Base-by-base conservation (phyloP, 1,140 invertebrate species). In the Drosophila ogumai region DNA sequence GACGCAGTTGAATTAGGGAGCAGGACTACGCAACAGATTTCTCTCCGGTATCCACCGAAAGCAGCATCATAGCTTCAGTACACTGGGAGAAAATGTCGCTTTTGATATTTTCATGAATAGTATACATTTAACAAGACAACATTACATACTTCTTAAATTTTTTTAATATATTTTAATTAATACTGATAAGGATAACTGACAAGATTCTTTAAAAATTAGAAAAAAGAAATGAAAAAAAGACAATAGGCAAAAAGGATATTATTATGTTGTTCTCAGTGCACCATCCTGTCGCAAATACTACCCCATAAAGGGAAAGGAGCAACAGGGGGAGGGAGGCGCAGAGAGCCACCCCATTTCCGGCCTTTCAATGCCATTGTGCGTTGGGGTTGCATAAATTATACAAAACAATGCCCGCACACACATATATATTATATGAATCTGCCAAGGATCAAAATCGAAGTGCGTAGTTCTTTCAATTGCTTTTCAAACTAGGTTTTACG, bases 361-460 rank as follows among this genome's bases (percentile, higher is more conserved):
- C 54, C 32, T 61, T 63, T 36, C 46, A 28, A 52, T 66, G 61
- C 17, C 56, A 58, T 72, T 50, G 47, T 59, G 49, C 41, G 63
- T 87, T 82, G 72, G 82, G 82, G 85, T 87, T 84, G 82, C 82
- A 88, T 84, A 88, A 87, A 87, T 84, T 85, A 78, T 86, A 65
- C 31, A 80, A 76, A 38, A 78, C 46, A 64, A 61, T 61, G 40
- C 25, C 34, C 8, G 28, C 57, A 40, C 32, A 52, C 17, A 36
- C 31, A 34, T 13, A 7, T 5, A 50, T 55, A 25, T 25, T 55
- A 47, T 63, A 68, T 63, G 49, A 61, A 52, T 74, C 57, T 31
- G 38, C 32, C 52, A 65, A 75, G 60, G 71, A 71, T 47, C 41
- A 52, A 75, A 54, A 57, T 75, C 69, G 46, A 54, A 80, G 47